These are phyloP conservation scores for Tragelaphus scriptus DNA, from an alignment of 2,113 vertebrate species.

Conservation along the genomic window DNA sequence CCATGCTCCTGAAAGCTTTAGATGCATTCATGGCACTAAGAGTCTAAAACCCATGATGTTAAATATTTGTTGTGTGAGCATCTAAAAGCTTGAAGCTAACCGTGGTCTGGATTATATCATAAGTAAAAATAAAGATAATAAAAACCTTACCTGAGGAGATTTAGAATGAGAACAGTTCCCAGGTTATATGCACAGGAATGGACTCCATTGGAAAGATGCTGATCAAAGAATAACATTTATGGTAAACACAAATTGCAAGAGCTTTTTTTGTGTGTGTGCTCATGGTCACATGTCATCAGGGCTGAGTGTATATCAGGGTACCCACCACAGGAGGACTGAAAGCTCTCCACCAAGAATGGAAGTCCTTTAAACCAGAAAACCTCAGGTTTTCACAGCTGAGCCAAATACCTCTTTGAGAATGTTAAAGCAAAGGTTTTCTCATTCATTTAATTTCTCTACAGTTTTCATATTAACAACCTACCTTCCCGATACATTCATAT, in stretches of 20 bases:
- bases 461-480: not conserved
- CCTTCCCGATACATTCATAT: not conserved
- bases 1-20: not conserved
- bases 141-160: not conserved
- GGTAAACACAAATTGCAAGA: not conserved
- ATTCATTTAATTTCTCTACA: not conserved
- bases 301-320: too few species aligned
- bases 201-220: not conserved
- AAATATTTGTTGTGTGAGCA: not conserved
- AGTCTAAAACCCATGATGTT: not conserved
- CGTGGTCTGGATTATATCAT: not conserved
- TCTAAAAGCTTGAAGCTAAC: not conserved
- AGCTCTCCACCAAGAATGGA: not conserved
- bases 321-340: not conserved
- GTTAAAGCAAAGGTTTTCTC: not conserved
- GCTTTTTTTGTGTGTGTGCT: not conserved
- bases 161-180: not conserved
- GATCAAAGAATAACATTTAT: rapidly evolving
- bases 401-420: not conserved
- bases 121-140: not conserved
- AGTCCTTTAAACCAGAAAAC: not conserved
- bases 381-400: not conserved
- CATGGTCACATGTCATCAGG: rapidly evolving
- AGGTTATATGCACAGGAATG: not conserved
- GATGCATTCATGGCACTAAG: not conserved